Evolutionary conservation across 2,888 invertebrate species (phyloP), one percentile per base, ranked within the genome.

Genomic region (Mimumesa dahlbomi): DNA sequence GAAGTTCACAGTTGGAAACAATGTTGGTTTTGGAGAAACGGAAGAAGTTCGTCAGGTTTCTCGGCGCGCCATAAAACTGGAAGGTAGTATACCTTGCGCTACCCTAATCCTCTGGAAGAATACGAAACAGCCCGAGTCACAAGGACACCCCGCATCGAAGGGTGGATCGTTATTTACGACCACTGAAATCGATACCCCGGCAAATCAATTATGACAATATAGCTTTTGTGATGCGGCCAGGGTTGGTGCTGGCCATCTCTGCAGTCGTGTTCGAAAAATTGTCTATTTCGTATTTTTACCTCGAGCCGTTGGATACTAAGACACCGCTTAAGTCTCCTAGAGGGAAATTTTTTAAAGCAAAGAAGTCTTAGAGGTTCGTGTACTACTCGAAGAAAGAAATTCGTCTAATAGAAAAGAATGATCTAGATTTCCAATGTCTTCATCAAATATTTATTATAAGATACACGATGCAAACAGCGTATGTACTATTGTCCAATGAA

Each of bases 141-240:
- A 75, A 73, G 68, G 84, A 73, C 77, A 64, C 72, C 78, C 78
- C 79, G 79, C 81, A 71, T 71, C 46, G 81, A 70, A 70, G 61
- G 76, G 54, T 64, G 70, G 70, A 75, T 79, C 77, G 77, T 86
- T 85, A 86, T 88, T 88, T 87, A 88, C 80, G 84, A 83, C 81
- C 75, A 64, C 73, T 86, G 88, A 88, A 88, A 88, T 86, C 86
- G 87, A 88, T 88, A 87, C 81, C 75, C 79, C 48, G 50, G 75
- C 68, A 74, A 79, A 82, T 85, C 84, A 85, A 86, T 85, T 85
- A 85, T 81, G 85, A 83, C 83, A 84, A 85, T 83, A 83, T 68
- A 63, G 75, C 73, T 40, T 54, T 59, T 14, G 43, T 42, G 22
- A 36, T 42, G 31, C 14, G 46, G 13, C 52, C 50, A 25, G 46